Conservation (phyloP, 2,888 invertebrate species). For the Aspidiotus rigidus region DNA sequence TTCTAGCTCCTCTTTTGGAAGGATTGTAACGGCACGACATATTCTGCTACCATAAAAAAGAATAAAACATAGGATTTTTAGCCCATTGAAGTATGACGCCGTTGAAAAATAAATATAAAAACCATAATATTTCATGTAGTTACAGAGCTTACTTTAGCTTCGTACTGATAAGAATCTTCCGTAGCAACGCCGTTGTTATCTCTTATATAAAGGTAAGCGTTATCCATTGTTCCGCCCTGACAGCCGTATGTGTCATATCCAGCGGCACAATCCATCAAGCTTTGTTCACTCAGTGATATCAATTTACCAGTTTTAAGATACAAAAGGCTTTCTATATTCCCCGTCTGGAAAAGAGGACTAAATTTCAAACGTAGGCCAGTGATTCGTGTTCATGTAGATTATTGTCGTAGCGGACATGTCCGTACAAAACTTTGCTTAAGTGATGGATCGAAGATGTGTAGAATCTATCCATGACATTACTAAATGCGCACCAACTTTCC, state of each 20-base stretch:
- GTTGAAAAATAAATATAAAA: too few relatives aligned
- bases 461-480: too few relatives aligned
- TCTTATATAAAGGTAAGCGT: constrained; percentile 74
- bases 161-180: constrained; percentile 78
- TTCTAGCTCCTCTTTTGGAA: constrained; percentile 62
- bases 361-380: too few relatives aligned
- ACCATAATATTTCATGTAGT: too few relatives aligned
- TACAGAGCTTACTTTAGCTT: constrained; percentile 49
- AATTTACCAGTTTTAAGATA: constrained; percentile 66
- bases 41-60: too few relatives aligned
- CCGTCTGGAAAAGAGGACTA: constrained; percentile 56
- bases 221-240: constrained; percentile 74
- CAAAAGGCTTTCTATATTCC: constrained; percentile 79
- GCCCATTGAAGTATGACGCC: too few relatives aligned
- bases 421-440: too few relatives aligned
- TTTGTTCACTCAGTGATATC: constrained; percentile 83
- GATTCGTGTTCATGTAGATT: too few relatives aligned
- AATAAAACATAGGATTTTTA: too few relatives aligned
- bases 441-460: too few relatives aligned
- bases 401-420: too few relatives aligned
- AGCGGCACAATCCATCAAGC: constrained; percentile 76
- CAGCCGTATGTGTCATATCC: constrained; percentile 83
- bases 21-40: constrained; percentile 51
- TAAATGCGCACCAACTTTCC: too few relatives aligned
- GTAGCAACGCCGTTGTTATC: constrained; percentile 82